Conservation (phyloP, 2,113 vertebrate species). For the Serinus canaria region DNA sequence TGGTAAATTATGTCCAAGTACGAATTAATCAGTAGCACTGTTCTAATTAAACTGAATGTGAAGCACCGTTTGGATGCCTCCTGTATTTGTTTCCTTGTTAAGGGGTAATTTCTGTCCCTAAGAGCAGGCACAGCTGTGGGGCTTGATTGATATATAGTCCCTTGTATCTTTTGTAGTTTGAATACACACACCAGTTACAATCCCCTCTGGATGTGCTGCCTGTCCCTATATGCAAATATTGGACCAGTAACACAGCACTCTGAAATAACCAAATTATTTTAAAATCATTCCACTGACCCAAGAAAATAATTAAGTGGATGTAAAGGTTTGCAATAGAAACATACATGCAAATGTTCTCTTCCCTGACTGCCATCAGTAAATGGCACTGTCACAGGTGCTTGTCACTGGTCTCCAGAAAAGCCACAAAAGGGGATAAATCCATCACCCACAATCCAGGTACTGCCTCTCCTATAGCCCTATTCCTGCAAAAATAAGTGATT, state of each 20-base stretch:
- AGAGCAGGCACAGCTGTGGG: neutral
- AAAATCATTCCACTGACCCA: neutral
- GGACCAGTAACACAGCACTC: neutral
- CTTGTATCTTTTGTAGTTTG: neutral
- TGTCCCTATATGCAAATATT: neutral
- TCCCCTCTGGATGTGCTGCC: neutral
- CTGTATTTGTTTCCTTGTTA: neutral
- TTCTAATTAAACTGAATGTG: slow-evolving; percentile 71
- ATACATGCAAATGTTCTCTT: neutral
- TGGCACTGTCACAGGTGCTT: neutral
- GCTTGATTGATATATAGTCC: neutral
- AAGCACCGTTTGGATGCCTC: neutral
- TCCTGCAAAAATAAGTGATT: neutral
- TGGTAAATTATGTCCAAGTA: slow-evolving; percentile 63
- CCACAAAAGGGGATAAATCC: neutral
- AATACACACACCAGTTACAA: fast-evolving
- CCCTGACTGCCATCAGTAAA: neutral
- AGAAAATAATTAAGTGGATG: neutral
- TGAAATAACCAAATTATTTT: neutral
- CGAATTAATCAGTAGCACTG: slow-evolving; percentile 40
- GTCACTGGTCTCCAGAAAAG: neutral
- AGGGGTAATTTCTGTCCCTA: neutral
- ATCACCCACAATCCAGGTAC: fast-evolving
- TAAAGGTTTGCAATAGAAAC: neutral
- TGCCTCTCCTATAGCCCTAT: neutral